A percentile compares a stretch with the other conserved stretches of the same genome.
phyloP scores from a whole-genome alignment of 2,797 vertebrate genomes.

The Pogoniulus pusillus region DNA sequence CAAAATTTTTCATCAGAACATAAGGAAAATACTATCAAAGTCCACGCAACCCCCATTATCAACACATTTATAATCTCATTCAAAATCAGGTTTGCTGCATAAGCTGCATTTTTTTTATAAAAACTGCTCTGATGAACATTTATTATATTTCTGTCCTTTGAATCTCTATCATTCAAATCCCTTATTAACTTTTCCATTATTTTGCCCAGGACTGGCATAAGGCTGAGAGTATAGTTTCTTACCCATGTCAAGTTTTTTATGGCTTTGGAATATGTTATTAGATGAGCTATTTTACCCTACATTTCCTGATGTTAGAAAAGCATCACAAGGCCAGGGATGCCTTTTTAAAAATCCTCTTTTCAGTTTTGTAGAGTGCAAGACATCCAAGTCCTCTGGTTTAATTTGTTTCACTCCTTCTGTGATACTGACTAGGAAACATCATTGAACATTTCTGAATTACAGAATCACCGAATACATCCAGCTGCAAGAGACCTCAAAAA shows the following conservation, averaged over 20 bases:
- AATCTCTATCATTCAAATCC: conserved; percentile 7
- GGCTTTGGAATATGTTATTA: not conserved
- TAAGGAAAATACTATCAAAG: conserved; percentile 20
- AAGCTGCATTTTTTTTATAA: conserved; percentile 10
- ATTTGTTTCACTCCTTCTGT: not conserved
- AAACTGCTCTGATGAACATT: not conserved
- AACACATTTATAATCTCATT: conserved; percentile 1
- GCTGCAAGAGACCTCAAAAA: no score
- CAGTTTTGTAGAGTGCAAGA: not conserved
- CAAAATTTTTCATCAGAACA: conserved; percentile 10
- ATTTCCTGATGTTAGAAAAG: not conserved
- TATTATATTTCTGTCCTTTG: not conserved
- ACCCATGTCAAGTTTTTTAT: not conserved
- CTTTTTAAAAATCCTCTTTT: not conserved
- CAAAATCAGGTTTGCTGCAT: conserved; percentile 1
- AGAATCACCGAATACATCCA: no score
- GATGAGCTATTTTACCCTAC: not conserved
- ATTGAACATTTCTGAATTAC: not conserved
- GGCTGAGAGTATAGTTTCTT: not conserved
- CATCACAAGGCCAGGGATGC: not conserved
- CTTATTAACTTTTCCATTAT: conserved; percentile 24
- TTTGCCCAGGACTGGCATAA: not conserved
- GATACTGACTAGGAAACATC: not conserved
- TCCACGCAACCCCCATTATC: not conserved
- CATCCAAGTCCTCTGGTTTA: not conserved